phyloP scores from a whole-genome alignment of 2,797 vertebrate genomes.

The Lutjanus argentimaculatus region DNA sequence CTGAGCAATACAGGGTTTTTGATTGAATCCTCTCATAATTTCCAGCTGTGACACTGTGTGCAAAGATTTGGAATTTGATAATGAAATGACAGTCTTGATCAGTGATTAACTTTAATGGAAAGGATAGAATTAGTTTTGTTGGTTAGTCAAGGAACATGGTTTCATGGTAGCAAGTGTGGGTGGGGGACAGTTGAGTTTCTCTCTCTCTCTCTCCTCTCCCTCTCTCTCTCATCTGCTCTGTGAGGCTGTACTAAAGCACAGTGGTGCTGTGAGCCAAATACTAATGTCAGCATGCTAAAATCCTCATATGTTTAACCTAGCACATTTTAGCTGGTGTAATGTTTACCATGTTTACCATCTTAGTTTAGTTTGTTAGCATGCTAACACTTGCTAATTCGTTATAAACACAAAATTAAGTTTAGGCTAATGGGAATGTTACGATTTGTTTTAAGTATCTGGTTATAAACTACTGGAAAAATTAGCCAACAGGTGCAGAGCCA shows the following conservation, averaged over 20 bases:
- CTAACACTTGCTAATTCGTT: background rate
- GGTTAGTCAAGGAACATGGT: background rate
- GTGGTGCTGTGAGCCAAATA: too few relatives aligned
- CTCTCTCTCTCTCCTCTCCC: background rate
- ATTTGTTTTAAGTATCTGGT: background rate
- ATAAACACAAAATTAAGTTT: background rate
- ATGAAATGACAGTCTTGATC: background rate
- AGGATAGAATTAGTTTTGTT: background rate
- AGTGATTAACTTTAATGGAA: background rate
- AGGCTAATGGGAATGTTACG: background rate
- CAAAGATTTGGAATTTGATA: slow-evolving; percentile 14
- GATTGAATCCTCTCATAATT: background rate
- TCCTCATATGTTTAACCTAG: background rate
- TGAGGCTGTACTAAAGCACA: too few relatives aligned
- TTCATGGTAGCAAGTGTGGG: background rate
- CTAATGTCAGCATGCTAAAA: background rate
- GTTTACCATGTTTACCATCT: too few relatives aligned
- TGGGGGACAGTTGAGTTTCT: background rate
- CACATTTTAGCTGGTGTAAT: background rate
- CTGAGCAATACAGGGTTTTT: background rate
- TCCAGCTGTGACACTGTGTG: background rate
- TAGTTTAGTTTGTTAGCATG: background rate
- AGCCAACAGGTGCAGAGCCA: background rate
- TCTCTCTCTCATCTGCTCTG: too few relatives aligned
- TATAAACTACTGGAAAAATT: background rate